Percentiles rank a stretch among this genome's conserved stretches.
Evolutionary conservation across 1,140 invertebrate genomes (phyloP).

Genomic region (Anastrepha ludens): DNA sequence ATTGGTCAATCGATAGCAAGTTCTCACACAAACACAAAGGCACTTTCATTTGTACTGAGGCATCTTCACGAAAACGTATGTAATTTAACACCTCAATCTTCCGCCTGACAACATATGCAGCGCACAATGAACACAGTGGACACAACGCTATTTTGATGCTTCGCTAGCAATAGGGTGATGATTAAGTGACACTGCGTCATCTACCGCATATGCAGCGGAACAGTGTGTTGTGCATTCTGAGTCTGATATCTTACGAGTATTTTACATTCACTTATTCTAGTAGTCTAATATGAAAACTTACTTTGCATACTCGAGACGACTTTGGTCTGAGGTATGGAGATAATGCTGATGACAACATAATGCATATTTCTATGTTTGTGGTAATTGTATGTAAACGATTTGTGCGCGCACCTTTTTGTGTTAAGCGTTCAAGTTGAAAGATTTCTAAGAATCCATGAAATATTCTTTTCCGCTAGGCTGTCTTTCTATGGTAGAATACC

Average conservation of each 20-base stretch:
- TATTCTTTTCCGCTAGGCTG: background rate
- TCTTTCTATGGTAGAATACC: background rate
- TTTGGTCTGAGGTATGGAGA: too few species aligned
- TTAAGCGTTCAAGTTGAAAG: background rate
- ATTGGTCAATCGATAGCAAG: too few species aligned
- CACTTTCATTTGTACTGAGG: background rate
- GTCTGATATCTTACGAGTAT: background rate
- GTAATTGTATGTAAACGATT: background rate
- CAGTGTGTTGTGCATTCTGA: background rate
- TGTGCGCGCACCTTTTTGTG: background rate
- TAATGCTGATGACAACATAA: background rate
- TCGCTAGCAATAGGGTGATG: background rate
- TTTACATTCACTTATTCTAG: background rate
- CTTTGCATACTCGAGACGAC: too few species aligned
- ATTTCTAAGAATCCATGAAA: background rate
- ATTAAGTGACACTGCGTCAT: background rate
- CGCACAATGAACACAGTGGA: background rate
- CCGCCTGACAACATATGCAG: background rate
- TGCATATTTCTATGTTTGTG: background rate
- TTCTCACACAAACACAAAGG: too few species aligned
- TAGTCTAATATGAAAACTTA: too few species aligned
- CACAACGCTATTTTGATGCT: background rate
- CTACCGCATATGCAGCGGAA: background rate
- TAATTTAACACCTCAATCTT: slow-evolving; percentile 20
- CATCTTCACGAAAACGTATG: background rate